Conservation (phyloP, 2,888 invertebrate genomes). For the Trichogramma evanescens region DNA sequence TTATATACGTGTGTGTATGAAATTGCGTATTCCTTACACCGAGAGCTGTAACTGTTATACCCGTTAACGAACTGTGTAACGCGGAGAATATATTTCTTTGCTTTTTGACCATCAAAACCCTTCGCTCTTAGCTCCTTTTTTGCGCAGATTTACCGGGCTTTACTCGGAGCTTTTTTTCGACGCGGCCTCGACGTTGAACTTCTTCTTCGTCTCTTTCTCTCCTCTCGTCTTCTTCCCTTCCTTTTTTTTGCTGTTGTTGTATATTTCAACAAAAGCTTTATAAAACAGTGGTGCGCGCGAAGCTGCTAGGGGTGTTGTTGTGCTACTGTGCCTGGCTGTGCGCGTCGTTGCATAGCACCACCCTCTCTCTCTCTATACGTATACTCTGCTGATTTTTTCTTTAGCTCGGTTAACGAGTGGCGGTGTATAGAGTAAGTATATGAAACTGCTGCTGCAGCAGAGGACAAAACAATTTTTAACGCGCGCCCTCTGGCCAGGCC, state of each 20-base stretch:
- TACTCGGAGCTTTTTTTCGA: neutral
- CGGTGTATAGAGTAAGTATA: too few species aligned
- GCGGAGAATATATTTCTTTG: constrained; percentile 3
- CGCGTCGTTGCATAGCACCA: neutral
- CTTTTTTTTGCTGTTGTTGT: neutral
- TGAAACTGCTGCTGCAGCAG: neutral
- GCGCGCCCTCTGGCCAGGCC: too few species aligned
- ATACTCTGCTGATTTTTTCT: neutral
- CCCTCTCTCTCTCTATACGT: neutral
- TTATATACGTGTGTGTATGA: too few species aligned
- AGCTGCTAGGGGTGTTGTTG: too few species aligned
- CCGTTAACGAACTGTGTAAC: constrained; percentile 21
- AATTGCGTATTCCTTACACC: too few species aligned
- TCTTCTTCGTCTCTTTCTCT: neutral
- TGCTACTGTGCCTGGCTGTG: neutral
- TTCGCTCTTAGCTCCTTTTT: neutral
- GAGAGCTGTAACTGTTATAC: too few species aligned
- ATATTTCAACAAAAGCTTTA: neutral
- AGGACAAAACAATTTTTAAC: neutral
- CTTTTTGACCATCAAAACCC: neutral
- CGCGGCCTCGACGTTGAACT: neutral
- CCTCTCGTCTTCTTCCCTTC: neutral
- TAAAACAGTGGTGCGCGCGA: neutral
- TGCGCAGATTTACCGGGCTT: neutral
- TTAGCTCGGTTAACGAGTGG: neutral